Evolutionary conservation across 2,113 vertebrate genomes (phyloP), one percentile per base, ranked within the genome.

Genomic region (Gavia stellata): DNA sequence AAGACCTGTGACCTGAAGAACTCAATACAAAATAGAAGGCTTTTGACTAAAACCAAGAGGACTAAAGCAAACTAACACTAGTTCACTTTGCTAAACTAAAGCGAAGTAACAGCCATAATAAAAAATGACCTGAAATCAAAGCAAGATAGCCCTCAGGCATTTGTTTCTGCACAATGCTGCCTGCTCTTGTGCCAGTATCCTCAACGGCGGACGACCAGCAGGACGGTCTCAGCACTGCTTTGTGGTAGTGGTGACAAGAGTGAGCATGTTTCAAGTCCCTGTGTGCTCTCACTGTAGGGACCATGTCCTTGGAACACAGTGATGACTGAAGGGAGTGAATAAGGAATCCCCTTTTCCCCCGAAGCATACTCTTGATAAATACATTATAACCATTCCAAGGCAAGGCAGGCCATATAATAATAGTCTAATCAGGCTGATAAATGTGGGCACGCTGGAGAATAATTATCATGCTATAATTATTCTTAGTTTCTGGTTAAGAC

Each of bases 261-360:
- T 9, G 1, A 79, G 45, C 5, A 74, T 8, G 7, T 78, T 74
- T 87, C 52, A 29, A 28, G 26, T 10, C 26, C 10, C 12, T 0
- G 0, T 8, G 24, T 38, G 26, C 36, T 59, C 19, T 45, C 2
- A 0, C 40, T 55, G 28, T n/a, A 44, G 24, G 28, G 16, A 62
- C 36, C 8, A 7, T 6, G 7, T 36, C 23, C 17, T 14, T 31
- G 24, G 23, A 67, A 53, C 20, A 62, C 14, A n/a, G 31, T 11
- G 36, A 44, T 79, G 63, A 40, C 34, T 19, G 20, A 90, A 58
- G 25, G 14, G 45, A 17, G 4, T 74, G 17, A 59, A 24, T 14
- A 68, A 20, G 9, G 31, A 68, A 44, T n/a, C 10, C 5, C 10
- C 10, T 25, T 58, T 40, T 15, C 5, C 17, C 10, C 52, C 4